Percentiles rank a stretch among this genome's conserved stretches.
Evolutionary conservation across 2,888 invertebrate species (phyloP).

Genomic region (Heliconius sara): DNA sequence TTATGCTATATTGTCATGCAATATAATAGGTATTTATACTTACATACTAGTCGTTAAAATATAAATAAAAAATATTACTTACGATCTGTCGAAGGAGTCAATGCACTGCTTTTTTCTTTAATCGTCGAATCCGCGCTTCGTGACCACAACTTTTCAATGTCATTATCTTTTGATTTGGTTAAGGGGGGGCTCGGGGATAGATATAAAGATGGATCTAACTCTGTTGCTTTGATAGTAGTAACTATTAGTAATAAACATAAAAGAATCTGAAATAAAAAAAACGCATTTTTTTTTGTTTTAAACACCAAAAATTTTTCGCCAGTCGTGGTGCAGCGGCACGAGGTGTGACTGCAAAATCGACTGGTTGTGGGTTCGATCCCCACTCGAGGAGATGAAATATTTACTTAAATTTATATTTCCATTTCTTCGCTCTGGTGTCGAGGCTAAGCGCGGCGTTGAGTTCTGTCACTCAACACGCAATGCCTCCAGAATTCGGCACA

Average conservation of each 20-base stretch:
- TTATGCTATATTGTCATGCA: background rate
- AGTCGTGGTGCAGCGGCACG: no score
- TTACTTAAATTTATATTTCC: no score
- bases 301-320: no score
- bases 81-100: conserved; percentile 1
- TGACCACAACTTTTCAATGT: conserved; percentile 56
- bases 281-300: background rate
- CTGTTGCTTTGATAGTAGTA: conserved; percentile 53
- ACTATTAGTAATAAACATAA: conserved; percentile 42
- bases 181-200: conserved; percentile 68
- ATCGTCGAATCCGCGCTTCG: conserved; percentile 39
- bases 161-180: conserved; percentile 44
- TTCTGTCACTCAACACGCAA: no score
- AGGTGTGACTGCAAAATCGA: no score
- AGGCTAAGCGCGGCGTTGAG: no score
- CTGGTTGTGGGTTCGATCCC: no score
- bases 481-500: no score
- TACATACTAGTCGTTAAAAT: background rate
- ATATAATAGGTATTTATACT: background rate
- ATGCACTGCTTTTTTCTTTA: conserved; percentile 26
- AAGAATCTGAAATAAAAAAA: conserved; percentile 44
- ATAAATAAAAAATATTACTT: background rate
- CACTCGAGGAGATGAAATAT: no score
- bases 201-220: conserved; percentile 54
- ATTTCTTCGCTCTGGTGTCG: no score